Evolutionary conservation across 2,797 vertebrate genomes (phyloP), one percentile per base, ranked within the genome.

Genomic region (Schizopygopsis malacanthus): DNA sequence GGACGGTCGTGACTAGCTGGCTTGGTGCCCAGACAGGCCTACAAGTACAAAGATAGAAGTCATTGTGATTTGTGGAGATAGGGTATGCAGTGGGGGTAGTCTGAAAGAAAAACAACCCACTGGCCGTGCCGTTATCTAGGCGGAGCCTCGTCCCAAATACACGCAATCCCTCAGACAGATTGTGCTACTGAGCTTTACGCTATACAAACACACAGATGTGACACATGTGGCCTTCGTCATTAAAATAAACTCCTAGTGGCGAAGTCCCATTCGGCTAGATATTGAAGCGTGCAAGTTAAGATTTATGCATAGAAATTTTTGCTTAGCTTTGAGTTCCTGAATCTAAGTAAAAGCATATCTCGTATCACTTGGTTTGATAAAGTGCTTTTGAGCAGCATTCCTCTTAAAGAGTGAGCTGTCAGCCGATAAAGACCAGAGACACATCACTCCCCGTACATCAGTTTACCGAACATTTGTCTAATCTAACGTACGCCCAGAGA

Each of bases 101-200:
- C 63, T 81, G 70, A 90, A 93, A 92, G 89, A 90, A 91, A 94
- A 93, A 92, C 85, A 92, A 88, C 59, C 83, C 88, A 81, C 56
- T 88, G 89, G 83, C 89, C 90, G 89, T 61, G 71, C 75, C 70
- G 76, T 85, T 84, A 67, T 81, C 43, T 37, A 87, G 50, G 22
- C 43, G 83, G 75, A 81, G 75, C 61, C 22, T 84, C 39, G 56
- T 81, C 41, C 25, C 20, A 69, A 85, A 71, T 52, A 73, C 75
- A 70, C 69, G 76, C 67, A 86, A 91, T 8, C 87, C 84, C 84
- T 88, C 80, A 76, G 45, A 80, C 54, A 15, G 56, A 20, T 28
- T 76, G 25, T 63, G 70, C 83, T 88, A 78, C 84, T 81, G 84
- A 86, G 78, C 82, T 67, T 78, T n/a, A 71, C 6, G 13, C 84